Evolutionary conservation across 2,888 invertebrate genomes (phyloP).

Genomic region (Ophion obscuratus): DNA sequence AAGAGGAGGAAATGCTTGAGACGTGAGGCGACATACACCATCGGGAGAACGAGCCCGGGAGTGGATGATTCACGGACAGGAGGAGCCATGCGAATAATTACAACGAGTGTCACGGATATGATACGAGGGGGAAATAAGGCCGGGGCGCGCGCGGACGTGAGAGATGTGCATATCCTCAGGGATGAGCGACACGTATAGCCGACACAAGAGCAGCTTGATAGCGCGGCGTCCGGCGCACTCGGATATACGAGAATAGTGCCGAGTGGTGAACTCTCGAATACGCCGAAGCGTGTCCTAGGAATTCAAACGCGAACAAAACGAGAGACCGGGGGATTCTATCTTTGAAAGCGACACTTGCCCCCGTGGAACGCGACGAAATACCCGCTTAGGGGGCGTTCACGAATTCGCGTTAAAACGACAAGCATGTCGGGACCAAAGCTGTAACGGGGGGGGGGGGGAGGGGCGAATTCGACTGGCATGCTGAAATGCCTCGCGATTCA

Average conservation of each 20-base stretch:
- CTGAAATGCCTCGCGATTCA: not conserved
- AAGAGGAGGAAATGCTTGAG: slow-evolving; percentile 55
- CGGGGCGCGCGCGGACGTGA: no score
- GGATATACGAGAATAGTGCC: slow-evolving; percentile 64
- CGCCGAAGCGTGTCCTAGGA: slow-evolving; percentile 64
- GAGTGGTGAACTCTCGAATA: slow-evolving; percentile 59
- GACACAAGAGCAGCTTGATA: slow-evolving; percentile 21
- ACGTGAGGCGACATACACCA: slow-evolving; percentile 39
- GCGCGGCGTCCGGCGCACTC: slow-evolving; percentile 20
- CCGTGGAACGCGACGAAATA: slow-evolving; percentile 62
- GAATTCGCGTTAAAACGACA: slow-evolving; percentile 54
- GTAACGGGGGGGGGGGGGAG: not conserved
- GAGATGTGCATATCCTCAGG: no score
- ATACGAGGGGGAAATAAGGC: slow-evolving; percentile 2
- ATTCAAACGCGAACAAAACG: slow-evolving; percentile 69
- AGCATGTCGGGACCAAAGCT: not conserved
- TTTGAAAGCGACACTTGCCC: slow-evolving; percentile 70
- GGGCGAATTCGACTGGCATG: not conserved
- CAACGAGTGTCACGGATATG: slow-evolving; percentile 46
- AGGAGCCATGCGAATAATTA: slow-evolving; percentile 39
- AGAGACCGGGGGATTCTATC: slow-evolving; percentile 68
- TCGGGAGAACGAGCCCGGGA: slow-evolving; percentile 41
- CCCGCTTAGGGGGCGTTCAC: slow-evolving; percentile 45
- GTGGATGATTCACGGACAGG: slow-evolving; percentile 57
- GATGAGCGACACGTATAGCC: not conserved